Conservation (phyloP, 2,113 vertebrate species). For the Gnathonemus echidnorhynchus region DNA sequence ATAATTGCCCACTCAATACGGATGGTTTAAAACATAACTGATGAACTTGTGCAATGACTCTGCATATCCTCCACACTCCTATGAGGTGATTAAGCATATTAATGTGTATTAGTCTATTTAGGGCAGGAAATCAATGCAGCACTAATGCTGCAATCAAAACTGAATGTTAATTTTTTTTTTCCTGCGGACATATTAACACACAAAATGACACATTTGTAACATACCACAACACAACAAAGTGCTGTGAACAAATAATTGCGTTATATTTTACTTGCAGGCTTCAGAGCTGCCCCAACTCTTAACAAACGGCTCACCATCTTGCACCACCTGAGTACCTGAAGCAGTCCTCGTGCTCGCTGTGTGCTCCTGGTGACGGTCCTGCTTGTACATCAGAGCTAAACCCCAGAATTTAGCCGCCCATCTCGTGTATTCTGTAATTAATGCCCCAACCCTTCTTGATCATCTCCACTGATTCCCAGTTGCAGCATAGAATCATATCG, state of each 20-base stretch:
- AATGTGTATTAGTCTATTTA: not conserved
- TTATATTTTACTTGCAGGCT: not conserved
- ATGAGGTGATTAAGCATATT: not conserved
- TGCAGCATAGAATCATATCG: not conserved
- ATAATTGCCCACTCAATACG: slow-evolving; percentile 15
- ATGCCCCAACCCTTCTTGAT: not conserved
- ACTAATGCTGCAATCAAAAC: not conserved
- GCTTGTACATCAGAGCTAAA: not conserved
- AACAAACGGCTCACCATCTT: not conserved
- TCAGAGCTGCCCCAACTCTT: not conserved
- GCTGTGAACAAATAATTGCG: not conserved
- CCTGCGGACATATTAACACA: not conserved
- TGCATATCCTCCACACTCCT: not conserved
- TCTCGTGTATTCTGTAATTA: not conserved
- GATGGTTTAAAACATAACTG: slow-evolving; percentile 11
- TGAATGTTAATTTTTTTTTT: slow-evolving; percentile 7
- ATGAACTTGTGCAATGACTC: not conserved
- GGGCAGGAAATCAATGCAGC: slow-evolving; percentile 5
- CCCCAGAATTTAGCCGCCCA: not conserved
- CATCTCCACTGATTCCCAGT: not conserved
- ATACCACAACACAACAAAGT: not conserved
- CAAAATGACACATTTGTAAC: not conserved
- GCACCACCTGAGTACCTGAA: not conserved
- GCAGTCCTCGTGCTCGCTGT: not conserved
- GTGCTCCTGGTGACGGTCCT: not conserved